phyloP scores from a whole-genome alignment of 2,113 vertebrate genomes.

The Limnothrissa miodon region DNA sequence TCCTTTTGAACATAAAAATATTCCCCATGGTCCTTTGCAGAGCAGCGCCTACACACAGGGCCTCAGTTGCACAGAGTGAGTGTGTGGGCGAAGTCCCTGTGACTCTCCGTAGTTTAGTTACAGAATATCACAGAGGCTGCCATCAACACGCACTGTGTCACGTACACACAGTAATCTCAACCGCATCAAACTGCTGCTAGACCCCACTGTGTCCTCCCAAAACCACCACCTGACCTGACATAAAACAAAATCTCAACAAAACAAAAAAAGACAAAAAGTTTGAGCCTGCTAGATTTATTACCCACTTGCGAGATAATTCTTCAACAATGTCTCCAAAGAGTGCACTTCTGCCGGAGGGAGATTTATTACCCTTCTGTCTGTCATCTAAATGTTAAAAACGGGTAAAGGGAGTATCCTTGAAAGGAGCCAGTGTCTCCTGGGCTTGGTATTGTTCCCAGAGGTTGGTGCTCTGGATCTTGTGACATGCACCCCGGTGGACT shows the following conservation, averaged over 20 bases:
- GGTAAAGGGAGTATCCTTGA: constrained; percentile 57
- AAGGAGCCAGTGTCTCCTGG: constrained; percentile 65
- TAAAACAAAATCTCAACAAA: neutral
- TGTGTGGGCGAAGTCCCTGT: neutral
- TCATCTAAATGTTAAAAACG: constrained; percentile 64
- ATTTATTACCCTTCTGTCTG: constrained; percentile 59
- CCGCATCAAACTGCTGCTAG: neutral
- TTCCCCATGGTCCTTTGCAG: constrained; percentile 18
- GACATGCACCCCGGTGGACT: constrained; percentile 61
- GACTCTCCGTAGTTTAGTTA: neutral
- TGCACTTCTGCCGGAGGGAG: constrained; percentile 46
- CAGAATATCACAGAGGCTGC: neutral
- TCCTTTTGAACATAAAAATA: constrained; percentile 22
- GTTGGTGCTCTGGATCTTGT: constrained; percentile 67
- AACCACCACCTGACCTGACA: neutral
- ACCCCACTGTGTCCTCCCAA: constrained; percentile 22
- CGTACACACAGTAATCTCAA: neutral
- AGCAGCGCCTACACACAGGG: constrained; percentile 27
- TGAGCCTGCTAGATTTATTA: constrained; percentile 49
- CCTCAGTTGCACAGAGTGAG: neutral
- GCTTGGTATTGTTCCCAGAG: constrained; percentile 60
- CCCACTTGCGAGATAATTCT: constrained; percentile 46
- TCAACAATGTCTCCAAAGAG: constrained; percentile 52
- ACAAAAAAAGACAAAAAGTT: constrained; percentile 39
- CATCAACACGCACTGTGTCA: neutral